Evolutionary conservation across 2,113 vertebrate species (phyloP), one percentile per base, ranked within the genome.

Genomic region (Phoenicopterus ruber): DNA sequence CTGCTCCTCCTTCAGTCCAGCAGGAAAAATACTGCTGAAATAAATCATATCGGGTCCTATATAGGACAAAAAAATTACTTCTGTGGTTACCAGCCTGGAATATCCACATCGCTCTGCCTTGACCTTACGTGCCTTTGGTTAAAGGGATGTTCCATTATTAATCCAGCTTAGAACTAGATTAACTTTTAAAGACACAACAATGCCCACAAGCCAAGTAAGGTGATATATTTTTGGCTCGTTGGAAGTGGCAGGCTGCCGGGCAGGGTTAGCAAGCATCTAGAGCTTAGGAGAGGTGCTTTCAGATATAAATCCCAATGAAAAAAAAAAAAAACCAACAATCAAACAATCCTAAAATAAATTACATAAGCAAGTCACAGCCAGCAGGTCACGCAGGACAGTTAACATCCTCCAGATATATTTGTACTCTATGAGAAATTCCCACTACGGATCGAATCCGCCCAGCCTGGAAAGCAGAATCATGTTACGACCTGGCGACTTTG

Each of bases 151-250:
- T 97, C 96, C 79, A 58, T 93, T 78, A 82, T 91, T 97, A 96
- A 97, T 96, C 95, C 96, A 61, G 28, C 93, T 96, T 85, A 80
- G 70, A 95, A 90, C 92, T 88, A 94, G 97, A 97, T 98, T 97
- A 98, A 95, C 84, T 95, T 96, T 94, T 92, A 90, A 92, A 94
- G 97, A 96, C 86, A 90, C 79, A 96, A 93, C 97, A 95, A 93
- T 94, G 94, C 90, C 81, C 81, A 54, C 17, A 69, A 86, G 86
- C 78, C 34, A 55, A 67, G 59, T 69, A 92, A 86, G 34, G 91
- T 84, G 96, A 95, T 93, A 52, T 95, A 82, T 95, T 97, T 95
- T 95, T 76, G 93, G 96, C 69, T 82, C 65, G 79, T 44, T 76
- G 73, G 82, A 95, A 9, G 85, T 86, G 91, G 90, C 72, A 94